Evolutionary conservation across 2,888 invertebrate genomes (phyloP).

Genomic region (Oxycera nigricornis): DNA sequence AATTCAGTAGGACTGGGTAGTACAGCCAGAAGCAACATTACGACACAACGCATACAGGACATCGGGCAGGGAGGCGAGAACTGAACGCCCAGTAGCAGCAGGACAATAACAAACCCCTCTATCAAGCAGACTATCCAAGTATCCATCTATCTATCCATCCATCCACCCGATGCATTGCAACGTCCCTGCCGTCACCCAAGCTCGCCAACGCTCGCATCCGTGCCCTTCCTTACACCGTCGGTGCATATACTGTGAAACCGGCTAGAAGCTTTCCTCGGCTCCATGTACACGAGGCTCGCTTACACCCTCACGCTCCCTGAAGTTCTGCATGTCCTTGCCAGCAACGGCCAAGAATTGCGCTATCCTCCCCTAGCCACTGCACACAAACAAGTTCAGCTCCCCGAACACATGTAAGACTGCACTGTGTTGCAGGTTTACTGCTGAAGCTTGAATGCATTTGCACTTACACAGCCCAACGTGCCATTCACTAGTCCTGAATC

Average conservation of each 20-base stretch:
- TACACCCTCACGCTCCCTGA: slow-evolving; percentile 28
- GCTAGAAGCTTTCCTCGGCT: slow-evolving; percentile 21
- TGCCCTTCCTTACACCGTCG: slow-evolving; percentile 27
- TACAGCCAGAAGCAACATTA: slow-evolving; percentile 24
- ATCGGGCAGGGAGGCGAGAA: slow-evolving; percentile 11
- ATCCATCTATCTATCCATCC: slow-evolving; percentile 26
- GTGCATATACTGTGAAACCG: slow-evolving; percentile 23
- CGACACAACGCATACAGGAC: slow-evolving; percentile 36
- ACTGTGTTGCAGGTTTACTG: slow-evolving; percentile 32
- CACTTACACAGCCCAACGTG: slow-evolving; percentile 20
- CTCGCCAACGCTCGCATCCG: neutral
- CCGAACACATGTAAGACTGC: slow-evolving; percentile 25
- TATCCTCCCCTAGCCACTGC: slow-evolving; percentile 6
- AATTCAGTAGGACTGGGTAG: slow-evolving; percentile 26
- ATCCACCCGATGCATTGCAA: slow-evolving; percentile 34
- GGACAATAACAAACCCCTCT: slow-evolving; percentile 36
- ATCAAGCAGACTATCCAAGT: slow-evolving; percentile 25
- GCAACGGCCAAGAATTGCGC: neutral
- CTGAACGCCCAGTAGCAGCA: slow-evolving; percentile 39
- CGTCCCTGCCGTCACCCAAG: neutral
- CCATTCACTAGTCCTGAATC: neutral
- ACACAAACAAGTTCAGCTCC: slow-evolving; percentile 5
- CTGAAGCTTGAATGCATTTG: neutral
- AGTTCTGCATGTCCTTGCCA: neutral
- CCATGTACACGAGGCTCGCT: slow-evolving; percentile 1